These are phyloP conservation scores for Diaphora mendica DNA, from an alignment of 2,888 invertebrate genomes.

Conservation along the genomic window DNA sequence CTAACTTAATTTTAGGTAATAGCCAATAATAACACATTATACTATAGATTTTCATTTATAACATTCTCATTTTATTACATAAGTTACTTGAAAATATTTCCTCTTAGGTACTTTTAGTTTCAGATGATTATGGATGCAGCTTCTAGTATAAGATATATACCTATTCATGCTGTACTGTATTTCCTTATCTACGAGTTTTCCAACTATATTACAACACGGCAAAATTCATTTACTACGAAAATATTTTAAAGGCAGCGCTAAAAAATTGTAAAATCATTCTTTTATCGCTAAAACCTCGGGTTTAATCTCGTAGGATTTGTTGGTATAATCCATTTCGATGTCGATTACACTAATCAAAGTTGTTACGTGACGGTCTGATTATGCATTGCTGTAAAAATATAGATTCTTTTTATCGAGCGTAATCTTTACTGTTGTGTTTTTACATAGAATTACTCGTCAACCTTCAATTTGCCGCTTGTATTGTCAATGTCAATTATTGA, in stretches of 20 bases:
- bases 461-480: constrained; percentile 39
- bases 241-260: not conserved
- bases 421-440: constrained; percentile 63
- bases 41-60: too few relatives aligned
- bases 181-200: not conserved
- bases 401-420: constrained; percentile 46
- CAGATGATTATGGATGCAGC: not conserved
- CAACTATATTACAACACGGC: not conserved
- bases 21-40: too few relatives aligned
- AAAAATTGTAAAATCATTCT: constrained; percentile 38
- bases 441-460: constrained; percentile 34
- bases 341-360: constrained; percentile 77
- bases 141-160: not conserved
- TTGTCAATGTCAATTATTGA: constrained; percentile 35
- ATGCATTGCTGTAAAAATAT: constrained; percentile 41
- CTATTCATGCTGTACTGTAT: too few relatives aligned
- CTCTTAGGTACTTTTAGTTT: not conserved
- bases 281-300: constrained; percentile 72
- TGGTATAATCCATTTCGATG: constrained; percentile 61
- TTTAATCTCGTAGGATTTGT: constrained; percentile 73
- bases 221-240: not conserved
- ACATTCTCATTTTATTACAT: too few relatives aligned
- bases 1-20: too few relatives aligned
- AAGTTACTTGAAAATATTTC: not conserved
- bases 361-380: constrained; percentile 69